Conservation (phyloP, 2,113 vertebrate species). For the Tachysurus vachellii region DNA sequence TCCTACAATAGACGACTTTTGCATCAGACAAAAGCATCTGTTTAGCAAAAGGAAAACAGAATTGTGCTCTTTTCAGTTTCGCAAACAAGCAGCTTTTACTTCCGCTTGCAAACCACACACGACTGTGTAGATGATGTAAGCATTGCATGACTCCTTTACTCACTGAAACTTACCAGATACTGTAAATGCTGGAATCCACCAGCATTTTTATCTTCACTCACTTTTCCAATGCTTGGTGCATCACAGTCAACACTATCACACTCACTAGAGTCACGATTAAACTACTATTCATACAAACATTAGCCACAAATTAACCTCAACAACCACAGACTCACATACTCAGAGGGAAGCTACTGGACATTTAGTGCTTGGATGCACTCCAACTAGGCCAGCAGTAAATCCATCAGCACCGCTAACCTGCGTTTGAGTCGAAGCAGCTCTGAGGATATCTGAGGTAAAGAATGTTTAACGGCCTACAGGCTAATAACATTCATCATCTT, state of each 20-base stretch:
- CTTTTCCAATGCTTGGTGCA: not conserved
- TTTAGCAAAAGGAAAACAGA: conserved; percentile 9
- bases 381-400: conserved; percentile 1
- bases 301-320: not conserved
- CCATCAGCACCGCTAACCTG: not conserved
- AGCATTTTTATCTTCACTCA: not conserved
- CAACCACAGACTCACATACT: not conserved
- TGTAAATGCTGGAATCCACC: not conserved
- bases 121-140: not conserved
- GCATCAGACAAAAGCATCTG: not conserved
- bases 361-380: conserved; percentile 7
- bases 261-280: not conserved
- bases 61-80: conserved; percentile 11
- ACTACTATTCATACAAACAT: not conserved
- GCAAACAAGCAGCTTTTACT: conserved; percentile 23
- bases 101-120: conserved; percentile 4
- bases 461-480: not conserved
- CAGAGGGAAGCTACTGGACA: not conserved
- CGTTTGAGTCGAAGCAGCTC: conserved; percentile 9
- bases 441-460: conserved; percentile 1
- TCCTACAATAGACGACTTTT: conserved; percentile 8
- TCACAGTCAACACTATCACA: not conserved
- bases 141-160: not conserved
- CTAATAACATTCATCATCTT: not conserved
- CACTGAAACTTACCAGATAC: no score